Base-by-base conservation (phyloP, 2,113 vertebrate genomes). In the Antennarius striatus region DNA sequence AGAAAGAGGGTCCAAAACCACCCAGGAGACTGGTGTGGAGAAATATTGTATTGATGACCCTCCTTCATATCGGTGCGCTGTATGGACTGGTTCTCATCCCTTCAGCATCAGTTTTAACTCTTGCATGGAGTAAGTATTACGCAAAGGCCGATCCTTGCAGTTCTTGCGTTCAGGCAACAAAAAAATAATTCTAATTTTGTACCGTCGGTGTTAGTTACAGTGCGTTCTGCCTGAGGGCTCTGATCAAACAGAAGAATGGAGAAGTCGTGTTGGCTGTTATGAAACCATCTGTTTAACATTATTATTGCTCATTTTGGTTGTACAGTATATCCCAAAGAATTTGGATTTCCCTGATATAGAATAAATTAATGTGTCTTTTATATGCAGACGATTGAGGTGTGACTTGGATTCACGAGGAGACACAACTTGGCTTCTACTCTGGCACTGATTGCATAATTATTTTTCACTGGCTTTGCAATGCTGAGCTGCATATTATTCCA, bases 21-120 rank as follows among this genome's bases (percentile, higher is more conserved):
- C 89, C 93, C 0, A 17, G 15, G 22, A 66, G 49, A 28, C 92
- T 95, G 0, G 96, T 98, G 43, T 99, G 97, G 97, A 94, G 94
- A 86, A 99, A 98, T 77, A 95, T 99, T 80, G 85, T 96, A 42
- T 80, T 95, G 49, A 98, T 99, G 96, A 14, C 15, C 43, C 30
- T 96, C 48, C 86, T 99, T 46, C 96, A 98, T 63, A 0, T 88
- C 9, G 93, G 86, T 30, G 94, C 90, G 47, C 4, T 97, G 1
- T 91, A 96, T 0, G 94, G 92, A 0, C 9, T 97, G 58, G 6
- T 0, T 0, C 36, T 95, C 74, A 5, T 95, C 57, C 94, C 96
- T 42, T 77, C 77, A 30, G 91, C 93, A 32, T 94, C 91, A 63
- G 8, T 58, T 6, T 76, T 86, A 75, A 98, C 95, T 45, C 66